These are phyloP conservation scores for Astropecten irregularis DNA, from an alignment of 53 echinoderm and acorn worm species.

Conservation along the genomic window DNA sequence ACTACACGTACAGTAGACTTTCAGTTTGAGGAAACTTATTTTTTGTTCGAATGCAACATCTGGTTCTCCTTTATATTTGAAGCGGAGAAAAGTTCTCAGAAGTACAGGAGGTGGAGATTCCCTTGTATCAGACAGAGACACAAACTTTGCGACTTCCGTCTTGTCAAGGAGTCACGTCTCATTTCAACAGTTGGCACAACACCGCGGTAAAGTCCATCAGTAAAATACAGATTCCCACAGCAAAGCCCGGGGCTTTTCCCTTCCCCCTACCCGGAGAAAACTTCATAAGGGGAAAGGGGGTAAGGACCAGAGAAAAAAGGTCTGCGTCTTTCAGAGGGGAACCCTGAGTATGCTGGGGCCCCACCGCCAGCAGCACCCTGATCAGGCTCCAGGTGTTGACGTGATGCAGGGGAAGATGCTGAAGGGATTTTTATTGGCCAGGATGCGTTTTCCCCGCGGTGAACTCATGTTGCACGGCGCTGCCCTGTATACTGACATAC, in stretches of 20 bases:
- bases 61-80: no score
- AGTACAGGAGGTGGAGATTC: no score
- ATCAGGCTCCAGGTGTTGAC: slow-evolving; percentile 46
- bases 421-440: slow-evolving; percentile 41
- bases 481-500: no score
- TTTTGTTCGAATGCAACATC: no score
- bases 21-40: no score
- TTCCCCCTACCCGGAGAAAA: no score
- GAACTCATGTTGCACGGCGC: slow-evolving; percentile 18
- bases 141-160: slow-evolving; percentile 3
- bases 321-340: no score
- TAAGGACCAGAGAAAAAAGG: no score
- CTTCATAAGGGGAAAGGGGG: no score
- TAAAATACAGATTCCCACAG: slow-evolving; percentile 8
- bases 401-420: slow-evolving; percentile 16
- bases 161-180: slow-evolving; percentile 27
- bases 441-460: slow-evolving; percentile 12
- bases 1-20: no score
- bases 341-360: no score
- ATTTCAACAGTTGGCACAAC: slow-evolving; percentile 32
- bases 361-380: slow-evolving; percentile 8
- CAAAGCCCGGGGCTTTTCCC: slow-evolving; percentile 35
- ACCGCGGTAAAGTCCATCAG: neutral
- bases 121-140: neutral
- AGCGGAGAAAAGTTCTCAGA: no score